Conservation (phyloP, 2,113 vertebrate genomes). For the Prunella fulvescens region DNA sequence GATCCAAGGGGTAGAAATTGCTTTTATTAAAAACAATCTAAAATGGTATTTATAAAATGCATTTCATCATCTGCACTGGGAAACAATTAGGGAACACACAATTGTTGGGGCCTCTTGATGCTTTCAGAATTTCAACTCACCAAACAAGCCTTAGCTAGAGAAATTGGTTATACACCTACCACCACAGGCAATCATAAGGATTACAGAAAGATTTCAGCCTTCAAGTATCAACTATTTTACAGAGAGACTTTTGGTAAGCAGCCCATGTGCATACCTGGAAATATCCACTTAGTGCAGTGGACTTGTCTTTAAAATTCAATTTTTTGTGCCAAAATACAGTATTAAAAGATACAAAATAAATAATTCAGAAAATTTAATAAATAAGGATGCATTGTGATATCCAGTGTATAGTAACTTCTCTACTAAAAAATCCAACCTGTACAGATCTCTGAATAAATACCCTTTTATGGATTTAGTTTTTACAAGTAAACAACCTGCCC, state of each 20-base stretch:
- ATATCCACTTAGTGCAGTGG: not conserved
- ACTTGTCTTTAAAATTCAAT: not conserved
- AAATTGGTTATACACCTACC: not conserved
- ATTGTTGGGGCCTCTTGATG: not conserved
- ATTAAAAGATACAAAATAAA: conserved; percentile 64
- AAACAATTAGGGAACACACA: not conserved
- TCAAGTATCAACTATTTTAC: not conserved
- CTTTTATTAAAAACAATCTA: conserved; percentile 53
- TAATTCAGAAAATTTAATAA: conserved; percentile 46
- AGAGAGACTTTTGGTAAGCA: not conserved
- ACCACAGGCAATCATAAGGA: not conserved
- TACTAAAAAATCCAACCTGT: not conserved
- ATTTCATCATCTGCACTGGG: not conserved
- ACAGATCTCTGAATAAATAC: not conserved
- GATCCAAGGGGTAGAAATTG: not conserved
- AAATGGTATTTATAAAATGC: conserved; percentile 42
- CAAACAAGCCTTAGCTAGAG: not conserved
- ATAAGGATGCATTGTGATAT: conserved; percentile 32
- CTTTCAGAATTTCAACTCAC: not conserved
- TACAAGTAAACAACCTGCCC: not conserved
- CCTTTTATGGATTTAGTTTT: not conserved
- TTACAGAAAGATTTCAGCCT: not conserved
- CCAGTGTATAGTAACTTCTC: not conserved
- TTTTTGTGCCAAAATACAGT: conserved; percentile 43
- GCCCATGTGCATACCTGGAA: not conserved